These are phyloP conservation scores for Archocentrus centrarchus DNA, from an alignment of 2,113 vertebrate species.

Conservation along the genomic window DNA sequence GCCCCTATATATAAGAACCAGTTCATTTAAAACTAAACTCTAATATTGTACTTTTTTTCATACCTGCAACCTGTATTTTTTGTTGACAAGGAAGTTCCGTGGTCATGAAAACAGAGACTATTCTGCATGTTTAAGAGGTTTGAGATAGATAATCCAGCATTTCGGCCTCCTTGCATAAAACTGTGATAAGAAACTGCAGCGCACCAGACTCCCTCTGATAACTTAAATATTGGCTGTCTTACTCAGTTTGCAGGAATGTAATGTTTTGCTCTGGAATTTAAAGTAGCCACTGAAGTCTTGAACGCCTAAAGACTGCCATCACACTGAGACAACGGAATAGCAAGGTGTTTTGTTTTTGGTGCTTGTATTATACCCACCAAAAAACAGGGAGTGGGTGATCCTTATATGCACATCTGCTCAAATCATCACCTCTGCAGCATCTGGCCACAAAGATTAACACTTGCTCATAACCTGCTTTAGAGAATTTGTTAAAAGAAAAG, in stretches of 20 bases:
- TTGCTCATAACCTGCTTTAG: conserved; percentile 53
- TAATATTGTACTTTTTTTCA: background rate
- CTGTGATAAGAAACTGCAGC: conserved; percentile 58
- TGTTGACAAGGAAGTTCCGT: background rate
- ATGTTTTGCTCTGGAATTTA: conserved; percentile 20
- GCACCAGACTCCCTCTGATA: conserved; percentile 7
- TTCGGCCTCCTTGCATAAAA: conserved; percentile 37
- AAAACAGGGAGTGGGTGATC: conserved; percentile 26
- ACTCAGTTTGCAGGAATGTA: conserved; percentile 9
- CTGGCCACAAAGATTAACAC: conserved; percentile 74
- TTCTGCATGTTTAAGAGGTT: conserved; percentile 27
- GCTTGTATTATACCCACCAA: background rate
- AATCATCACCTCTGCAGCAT: conserved; percentile 74
- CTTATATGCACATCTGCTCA: conserved; percentile 70
- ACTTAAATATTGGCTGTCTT: background rate
- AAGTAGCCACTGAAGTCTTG: background rate
- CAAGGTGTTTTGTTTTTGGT: background rate
- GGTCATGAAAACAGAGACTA: conserved; percentile 14
- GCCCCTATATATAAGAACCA: no score
- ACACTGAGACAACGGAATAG: background rate
- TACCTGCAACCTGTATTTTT: background rate
- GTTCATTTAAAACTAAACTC: background rate
- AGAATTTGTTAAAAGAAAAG: conserved; percentile 63
- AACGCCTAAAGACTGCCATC: background rate
- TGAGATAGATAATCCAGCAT: conserved; percentile 14